Percentiles rank a stretch among this genome's conserved stretches.
Evolutionary conservation across 2,113 vertebrate genomes (phyloP).

Genomic region (human (Homo sapiens)): DNA sequence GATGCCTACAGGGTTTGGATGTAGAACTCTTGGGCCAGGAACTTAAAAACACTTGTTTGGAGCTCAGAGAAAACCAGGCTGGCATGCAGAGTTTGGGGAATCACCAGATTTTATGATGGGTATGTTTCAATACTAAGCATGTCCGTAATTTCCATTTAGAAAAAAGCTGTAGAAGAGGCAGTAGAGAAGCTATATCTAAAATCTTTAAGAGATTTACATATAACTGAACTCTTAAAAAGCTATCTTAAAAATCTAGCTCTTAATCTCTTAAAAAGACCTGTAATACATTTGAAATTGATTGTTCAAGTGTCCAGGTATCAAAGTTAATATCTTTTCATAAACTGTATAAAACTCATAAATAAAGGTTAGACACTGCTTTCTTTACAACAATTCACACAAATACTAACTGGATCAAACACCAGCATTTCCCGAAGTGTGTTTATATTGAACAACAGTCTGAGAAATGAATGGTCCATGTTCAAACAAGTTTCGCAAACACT

Average conservation of each 20-base stretch:
- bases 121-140: neutral
- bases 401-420: neutral
- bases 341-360: neutral
- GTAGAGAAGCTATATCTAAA: neutral
- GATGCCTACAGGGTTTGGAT: neutral
- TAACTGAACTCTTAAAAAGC: too few relatives aligned
- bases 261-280: neutral
- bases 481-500: neutral
- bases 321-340: neutral
- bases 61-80: neutral
- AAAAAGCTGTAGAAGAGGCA: neutral
- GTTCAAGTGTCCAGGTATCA: neutral
- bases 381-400: slow-evolving; percentile 34
- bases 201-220: neutral
- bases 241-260: slow-evolving; percentile 7
- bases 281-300: slow-evolving; percentile 11
- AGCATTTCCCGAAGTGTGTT: slow-evolving; percentile 4
- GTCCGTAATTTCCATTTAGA: slow-evolving; percentile 4
- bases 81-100: neutral
- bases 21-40: neutral
- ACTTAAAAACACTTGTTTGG: neutral
- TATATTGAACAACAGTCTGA: neutral
- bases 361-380: neutral
- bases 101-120: neutral
- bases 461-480: neutral